A percentile compares a stretch with the other conserved stretches of the same genome.
Evolutionary conservation across 1,140 invertebrate species (phyloP).

Genomic region (Sminthurinus signatus): DNA sequence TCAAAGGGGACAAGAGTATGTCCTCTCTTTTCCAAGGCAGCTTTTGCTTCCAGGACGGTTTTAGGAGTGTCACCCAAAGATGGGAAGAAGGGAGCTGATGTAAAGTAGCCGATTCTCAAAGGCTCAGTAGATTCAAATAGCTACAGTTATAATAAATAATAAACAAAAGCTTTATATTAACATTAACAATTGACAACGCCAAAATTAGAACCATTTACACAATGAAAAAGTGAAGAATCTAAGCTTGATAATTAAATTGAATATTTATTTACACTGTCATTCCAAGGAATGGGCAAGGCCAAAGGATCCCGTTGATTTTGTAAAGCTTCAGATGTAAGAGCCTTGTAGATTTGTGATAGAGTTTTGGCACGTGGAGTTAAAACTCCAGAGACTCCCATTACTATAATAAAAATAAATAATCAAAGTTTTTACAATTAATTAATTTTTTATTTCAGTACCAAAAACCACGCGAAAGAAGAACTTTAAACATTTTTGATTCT

Average conservation of each 20-base stretch:
- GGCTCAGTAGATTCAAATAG: constrained; percentile 18
- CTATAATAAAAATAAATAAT: constrained; percentile 17
- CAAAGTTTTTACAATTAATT: background rate
- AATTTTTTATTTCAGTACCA: too few species aligned
- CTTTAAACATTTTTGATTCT: background rate
- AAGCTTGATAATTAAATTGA: background rate
- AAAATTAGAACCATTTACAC: background rate
- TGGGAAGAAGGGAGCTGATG: constrained; percentile 23
- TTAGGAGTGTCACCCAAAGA: constrained; percentile 21
- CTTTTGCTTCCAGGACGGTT: constrained; percentile 25
- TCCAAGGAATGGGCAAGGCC: constrained; percentile 36
- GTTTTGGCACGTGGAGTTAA: constrained; percentile 29
- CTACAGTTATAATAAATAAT: constrained; percentile 2
- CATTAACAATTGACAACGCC: background rate
- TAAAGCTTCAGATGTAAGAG: constrained; percentile 21
- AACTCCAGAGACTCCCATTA: constrained; percentile 30
- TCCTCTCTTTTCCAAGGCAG: constrained; percentile 21
- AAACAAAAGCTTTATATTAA: background rate
- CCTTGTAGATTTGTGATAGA: constrained; percentile 22
- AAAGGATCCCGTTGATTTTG: constrained; percentile 36
- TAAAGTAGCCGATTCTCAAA: constrained; percentile 30
- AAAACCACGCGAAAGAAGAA: background rate
- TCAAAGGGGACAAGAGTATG: constrained; percentile 29
- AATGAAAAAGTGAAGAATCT: background rate
- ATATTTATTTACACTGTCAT: constrained; percentile 16